Evolutionary conservation across 2,888 invertebrate species (phyloP), one percentile per base, ranked within the genome.

Genomic region (Seira musarum): DNA sequence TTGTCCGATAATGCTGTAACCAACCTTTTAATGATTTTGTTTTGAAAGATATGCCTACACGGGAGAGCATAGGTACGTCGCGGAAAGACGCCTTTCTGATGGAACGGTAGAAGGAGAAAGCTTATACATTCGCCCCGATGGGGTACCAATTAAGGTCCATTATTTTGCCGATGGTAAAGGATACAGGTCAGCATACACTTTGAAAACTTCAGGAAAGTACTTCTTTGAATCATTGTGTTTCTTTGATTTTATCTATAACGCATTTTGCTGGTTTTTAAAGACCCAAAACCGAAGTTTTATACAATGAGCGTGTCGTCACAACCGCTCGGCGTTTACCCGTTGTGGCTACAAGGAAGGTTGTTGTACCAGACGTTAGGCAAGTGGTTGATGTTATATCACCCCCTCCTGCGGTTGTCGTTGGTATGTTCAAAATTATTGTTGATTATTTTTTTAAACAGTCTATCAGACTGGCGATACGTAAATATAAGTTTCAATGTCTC

Each of bases 41-140:
- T n/a, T n/a, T n/a, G n/a, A n/a, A n/a, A 86, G 86, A 65, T 86
- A 85, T 77, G 86, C 86, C 1, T 86, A 86, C 80, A 85, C 85
- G 1, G 86, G 86, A 53, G 82, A 84, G 49, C 81, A 85, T 64
- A 82, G 84, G 1, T 86, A 85, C 77, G 81, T 78, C 1, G 85
- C 85, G 0, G 86, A 86, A 73, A 61, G 84, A 57, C 77, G 84
- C 1, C 49, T 82, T 0, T 30, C 82, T 0, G 85, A 85, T 83
- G 85, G 85, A 67, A 79, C 84, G 13, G 85, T 86, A 1, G 86
- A 86, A 82, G 86, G 86, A 17, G 86, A 86, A 74, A 83, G 83
- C 61, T 65, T 85, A 10, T 84, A 84, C 76, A 80, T 86, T 15
- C 65, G 86, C 40, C 84, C 84, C 15, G 86, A 86, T 61, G 86